A percentile compares a stretch with the other conserved stretches of the same genome.
Evolutionary conservation across 2,888 invertebrate genomes (phyloP).

Genomic region (Archips xylosteana): DNA sequence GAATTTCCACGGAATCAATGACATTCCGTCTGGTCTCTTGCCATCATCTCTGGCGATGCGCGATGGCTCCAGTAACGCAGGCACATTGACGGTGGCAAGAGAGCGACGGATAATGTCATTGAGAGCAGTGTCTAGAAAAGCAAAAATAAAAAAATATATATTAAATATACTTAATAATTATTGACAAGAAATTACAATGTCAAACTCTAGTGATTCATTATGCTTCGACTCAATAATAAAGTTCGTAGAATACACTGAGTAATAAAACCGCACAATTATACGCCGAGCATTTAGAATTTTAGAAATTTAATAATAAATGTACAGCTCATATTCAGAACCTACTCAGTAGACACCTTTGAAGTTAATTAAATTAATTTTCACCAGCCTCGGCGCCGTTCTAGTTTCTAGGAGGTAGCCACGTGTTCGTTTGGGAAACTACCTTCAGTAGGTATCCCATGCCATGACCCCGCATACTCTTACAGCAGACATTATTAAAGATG

Average conservation of each 20-base stretch:
- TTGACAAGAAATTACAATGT: not conserved
- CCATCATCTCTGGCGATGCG: too few species aligned
- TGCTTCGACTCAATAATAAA: not conserved
- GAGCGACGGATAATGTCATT: too few species aligned
- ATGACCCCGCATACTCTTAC: not conserved
- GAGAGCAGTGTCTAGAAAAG: too few species aligned
- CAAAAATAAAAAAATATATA: too few species aligned
- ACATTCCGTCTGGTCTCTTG: too few species aligned
- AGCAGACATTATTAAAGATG: slow-evolving; percentile 13
- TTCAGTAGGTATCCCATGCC: not conserved
- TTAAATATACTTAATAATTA: not conserved
- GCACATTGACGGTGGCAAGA: too few species aligned
- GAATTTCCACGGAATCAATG: too few species aligned
- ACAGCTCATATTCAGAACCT: not conserved
- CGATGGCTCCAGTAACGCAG: too few species aligned
- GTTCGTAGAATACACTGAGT: not conserved
- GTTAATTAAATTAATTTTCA: slow-evolving; percentile 30
- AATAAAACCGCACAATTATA: not conserved
- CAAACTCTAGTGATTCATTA: not conserved
- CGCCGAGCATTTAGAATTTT: not conserved
- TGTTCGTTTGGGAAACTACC: slow-evolving; percentile 5
- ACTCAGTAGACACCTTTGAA: slow-evolving; percentile 18
- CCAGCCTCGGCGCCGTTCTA: slow-evolving; percentile 11
- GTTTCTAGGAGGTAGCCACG: slow-evolving; percentile 20
- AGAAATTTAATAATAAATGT: not conserved